Evolutionary conservation across 2,888 invertebrate genomes (phyloP).

Genomic region (Cephus nigrinus): DNA sequence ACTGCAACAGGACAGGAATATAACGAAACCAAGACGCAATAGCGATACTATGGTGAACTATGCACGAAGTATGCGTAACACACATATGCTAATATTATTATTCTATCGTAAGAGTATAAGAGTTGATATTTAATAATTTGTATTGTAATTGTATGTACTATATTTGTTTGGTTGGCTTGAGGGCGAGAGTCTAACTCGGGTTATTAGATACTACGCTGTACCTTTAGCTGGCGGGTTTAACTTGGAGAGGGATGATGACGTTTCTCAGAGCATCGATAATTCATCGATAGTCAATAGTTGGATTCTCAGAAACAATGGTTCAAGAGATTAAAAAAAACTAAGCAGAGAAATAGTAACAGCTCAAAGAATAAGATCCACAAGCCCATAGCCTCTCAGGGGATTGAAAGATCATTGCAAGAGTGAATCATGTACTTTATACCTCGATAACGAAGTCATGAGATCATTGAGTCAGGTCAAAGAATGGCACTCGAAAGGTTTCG

Average conservation of each 20-base stretch:
- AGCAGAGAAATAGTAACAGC: slow-evolving; percentile 7
- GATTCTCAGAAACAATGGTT: background rate
- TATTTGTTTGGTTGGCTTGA: slow-evolving; percentile 67
- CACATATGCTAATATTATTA: slow-evolving; percentile 52
- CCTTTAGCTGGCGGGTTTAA: slow-evolving; percentile 61
- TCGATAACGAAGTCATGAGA: background rate
- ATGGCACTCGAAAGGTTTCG: background rate
- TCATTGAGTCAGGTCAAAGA: background rate
- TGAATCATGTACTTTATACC: background rate
- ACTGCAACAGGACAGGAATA: slow-evolving; percentile 1
- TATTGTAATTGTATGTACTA: slow-evolving; percentile 65
- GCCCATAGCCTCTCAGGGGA: background rate
- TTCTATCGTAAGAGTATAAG: slow-evolving; percentile 64
- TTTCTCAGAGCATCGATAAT: slow-evolving; percentile 1
- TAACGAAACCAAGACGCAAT: background rate
- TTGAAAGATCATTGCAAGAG: background rate
- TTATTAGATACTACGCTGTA: slow-evolving; percentile 67
- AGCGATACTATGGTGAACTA: slow-evolving; percentile 28
- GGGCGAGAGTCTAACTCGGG: slow-evolving; percentile 67
- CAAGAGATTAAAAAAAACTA: background rate
- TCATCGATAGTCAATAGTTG: background rate
- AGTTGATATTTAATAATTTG: slow-evolving; percentile 66
- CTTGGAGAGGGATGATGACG: background rate
- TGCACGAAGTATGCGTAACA: slow-evolving; percentile 41
- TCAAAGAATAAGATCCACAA: slow-evolving; percentile 1